phyloP scores from a whole-genome alignment of 1,140 invertebrate species.

The Sycobia sp. region DNA sequence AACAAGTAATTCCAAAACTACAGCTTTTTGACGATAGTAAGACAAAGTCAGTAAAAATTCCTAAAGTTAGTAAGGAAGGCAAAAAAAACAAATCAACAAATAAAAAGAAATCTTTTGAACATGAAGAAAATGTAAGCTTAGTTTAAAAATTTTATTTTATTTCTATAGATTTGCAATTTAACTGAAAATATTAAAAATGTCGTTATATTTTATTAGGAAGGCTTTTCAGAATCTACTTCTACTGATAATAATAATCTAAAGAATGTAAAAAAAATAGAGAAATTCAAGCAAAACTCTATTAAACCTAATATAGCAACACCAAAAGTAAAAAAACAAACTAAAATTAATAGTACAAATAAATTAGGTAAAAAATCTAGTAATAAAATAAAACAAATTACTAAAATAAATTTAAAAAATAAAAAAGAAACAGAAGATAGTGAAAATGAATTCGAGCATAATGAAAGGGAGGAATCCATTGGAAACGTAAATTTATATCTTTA shows the following conservation, averaged over 20 bases:
- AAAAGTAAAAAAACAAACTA: not conserved
- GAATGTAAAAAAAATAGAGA: too few species aligned
- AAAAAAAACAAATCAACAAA: conserved; percentile 3
- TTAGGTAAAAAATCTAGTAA: not conserved
- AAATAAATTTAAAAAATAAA: not conserved
- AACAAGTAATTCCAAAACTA: conserved; percentile 34
- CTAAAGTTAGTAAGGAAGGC: not conserved
- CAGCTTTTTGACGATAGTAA: conserved; percentile 12
- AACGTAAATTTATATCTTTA: not conserved
- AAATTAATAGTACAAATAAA: conserved; percentile 25
- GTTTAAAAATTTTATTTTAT: conserved; percentile 4
- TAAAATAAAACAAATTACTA: not conserved
- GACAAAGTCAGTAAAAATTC: not conserved
- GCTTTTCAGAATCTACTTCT: too few species aligned
- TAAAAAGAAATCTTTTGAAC: not conserved
- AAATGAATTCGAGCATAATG: not conserved
- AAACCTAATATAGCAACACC: too few species aligned
- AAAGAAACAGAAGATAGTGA: not conserved
- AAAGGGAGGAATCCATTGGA: not conserved
- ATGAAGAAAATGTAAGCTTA: not conserved
- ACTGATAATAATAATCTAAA: too few species aligned
- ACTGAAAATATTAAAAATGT: conserved; percentile 2
- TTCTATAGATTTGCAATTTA: too few species aligned
- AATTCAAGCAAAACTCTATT: too few species aligned
- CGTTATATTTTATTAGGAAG: too few species aligned